phyloP scores from a whole-genome alignment of 2,888 invertebrate genomes.

The Cryptocephalus primarius region DNA sequence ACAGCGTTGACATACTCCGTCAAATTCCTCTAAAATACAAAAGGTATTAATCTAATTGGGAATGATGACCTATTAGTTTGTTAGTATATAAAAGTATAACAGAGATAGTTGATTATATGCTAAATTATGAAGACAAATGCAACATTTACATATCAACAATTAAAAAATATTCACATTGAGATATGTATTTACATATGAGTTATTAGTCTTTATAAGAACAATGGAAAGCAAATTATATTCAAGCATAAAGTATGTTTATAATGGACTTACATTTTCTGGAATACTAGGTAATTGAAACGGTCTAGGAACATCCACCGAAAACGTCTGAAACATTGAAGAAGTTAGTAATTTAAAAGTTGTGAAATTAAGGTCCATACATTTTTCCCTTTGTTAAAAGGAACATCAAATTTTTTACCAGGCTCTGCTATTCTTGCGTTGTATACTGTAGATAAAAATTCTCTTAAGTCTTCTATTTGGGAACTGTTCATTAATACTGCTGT shows the following conservation, averaged over 20 bases:
- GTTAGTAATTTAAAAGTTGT: not conserved
- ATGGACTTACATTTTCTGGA: constrained; percentile 80
- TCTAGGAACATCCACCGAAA: constrained; percentile 67
- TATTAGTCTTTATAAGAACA: too few relatives aligned
- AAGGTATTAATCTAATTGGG: not conserved
- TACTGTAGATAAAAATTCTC: constrained; percentile 54
- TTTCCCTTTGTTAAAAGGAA: constrained; percentile 48
- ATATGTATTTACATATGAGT: not conserved
- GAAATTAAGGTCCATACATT: constrained; percentile 39
- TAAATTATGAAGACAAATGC: too few relatives aligned
- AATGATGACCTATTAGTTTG: too few relatives aligned
- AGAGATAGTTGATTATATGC: too few relatives aligned
- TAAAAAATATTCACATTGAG: too few relatives aligned
- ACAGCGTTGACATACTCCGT: constrained; percentile 98
- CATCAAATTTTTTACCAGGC: constrained; percentile 52
- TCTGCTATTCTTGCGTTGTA: constrained; percentile 59
- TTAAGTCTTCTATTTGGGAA: constrained; percentile 43
- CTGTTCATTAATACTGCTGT: constrained; percentile 65
- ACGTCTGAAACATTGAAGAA: constrained; percentile 49
- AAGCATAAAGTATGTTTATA: not conserved
- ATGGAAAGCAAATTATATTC: not conserved
- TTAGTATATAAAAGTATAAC: too few relatives aligned
- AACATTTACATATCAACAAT: too few relatives aligned
- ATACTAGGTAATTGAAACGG: constrained; percentile 83
- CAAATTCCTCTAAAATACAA: constrained; percentile 71